A percentile compares a stretch with the other conserved stretches of the same genome.
Evolutionary conservation across 2,113 vertebrate genomes (phyloP).

Genomic region (Eira barbara): DNA sequence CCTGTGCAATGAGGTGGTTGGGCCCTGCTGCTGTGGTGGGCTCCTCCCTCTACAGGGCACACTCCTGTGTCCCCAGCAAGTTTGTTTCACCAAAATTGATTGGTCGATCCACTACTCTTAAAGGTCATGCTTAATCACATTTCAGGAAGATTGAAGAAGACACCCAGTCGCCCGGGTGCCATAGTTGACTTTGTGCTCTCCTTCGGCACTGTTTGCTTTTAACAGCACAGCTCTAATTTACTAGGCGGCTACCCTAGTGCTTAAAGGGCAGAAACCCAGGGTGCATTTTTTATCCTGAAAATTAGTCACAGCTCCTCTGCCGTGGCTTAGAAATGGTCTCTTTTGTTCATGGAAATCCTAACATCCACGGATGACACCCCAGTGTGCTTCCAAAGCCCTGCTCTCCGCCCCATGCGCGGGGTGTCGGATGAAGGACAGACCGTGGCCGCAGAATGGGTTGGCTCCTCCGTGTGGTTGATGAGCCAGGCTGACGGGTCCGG

Average conservation of each 20-base stretch:
- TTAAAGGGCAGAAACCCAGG: slow-evolving; percentile 72
- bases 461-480: neutral
- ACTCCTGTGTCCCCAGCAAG: neutral
- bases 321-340: neutral
- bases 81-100: slow-evolving; percentile 70
- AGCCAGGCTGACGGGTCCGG: neutral
- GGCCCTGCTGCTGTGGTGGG: slow-evolving; percentile 35
- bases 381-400: neutral
- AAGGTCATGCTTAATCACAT: slow-evolving; percentile 81
- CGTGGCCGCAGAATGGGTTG: neutral
- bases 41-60: neutral
- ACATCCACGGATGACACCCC: neutral
- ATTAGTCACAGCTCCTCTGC: slow-evolving; percentile 49
- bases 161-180: neutral
- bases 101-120: slow-evolving; percentile 77
- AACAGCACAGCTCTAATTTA: slow-evolving; percentile 59
- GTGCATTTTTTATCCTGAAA: slow-evolving; percentile 55
- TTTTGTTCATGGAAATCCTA: neutral
- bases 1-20: slow-evolving; percentile 55
- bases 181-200: neutral
- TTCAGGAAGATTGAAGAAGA: slow-evolving; percentile 75
- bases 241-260: slow-evolving; percentile 58
- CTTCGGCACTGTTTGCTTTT: slow-evolving; percentile 68
- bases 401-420: neutral
- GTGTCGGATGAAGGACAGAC: neutral